phyloP scores from a whole-genome alignment of 1,140 invertebrate species.

The Drosophila rhopaloa region DNA sequence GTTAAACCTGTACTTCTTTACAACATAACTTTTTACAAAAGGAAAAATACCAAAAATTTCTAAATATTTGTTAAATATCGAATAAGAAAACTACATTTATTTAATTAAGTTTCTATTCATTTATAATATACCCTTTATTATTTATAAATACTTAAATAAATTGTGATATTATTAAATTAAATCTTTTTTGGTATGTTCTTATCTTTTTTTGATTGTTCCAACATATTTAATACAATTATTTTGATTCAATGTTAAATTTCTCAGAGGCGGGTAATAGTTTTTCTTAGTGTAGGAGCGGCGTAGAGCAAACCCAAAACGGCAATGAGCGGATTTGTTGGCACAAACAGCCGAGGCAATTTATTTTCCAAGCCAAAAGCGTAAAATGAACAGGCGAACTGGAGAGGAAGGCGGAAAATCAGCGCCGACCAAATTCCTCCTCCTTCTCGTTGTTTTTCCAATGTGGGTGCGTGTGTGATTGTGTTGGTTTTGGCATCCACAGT shows the following conservation, averaged over 20 bases:
- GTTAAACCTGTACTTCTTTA: no score
- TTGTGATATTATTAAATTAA: no score
- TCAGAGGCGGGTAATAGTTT: background rate
- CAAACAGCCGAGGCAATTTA: slow-evolving; percentile 77
- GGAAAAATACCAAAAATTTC: no score
- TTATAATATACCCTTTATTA: no score
- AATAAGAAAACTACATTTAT: no score
- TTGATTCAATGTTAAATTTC: no score
- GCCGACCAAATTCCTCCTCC: slow-evolving; percentile 11
- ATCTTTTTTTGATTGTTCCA: no score
- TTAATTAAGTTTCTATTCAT: no score
- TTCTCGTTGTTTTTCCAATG: slow-evolving; percentile 29
- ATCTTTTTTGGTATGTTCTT: background rate
- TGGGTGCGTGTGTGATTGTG: slow-evolving; percentile 39
- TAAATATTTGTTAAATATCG: no score
- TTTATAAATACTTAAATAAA: no score
- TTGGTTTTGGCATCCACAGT: slow-evolving; percentile 50
- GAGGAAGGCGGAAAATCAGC: slow-evolving; percentile 43
- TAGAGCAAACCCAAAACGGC: slow-evolving; percentile 54
- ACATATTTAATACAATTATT: no score
- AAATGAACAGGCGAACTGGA: slow-evolving; percentile 53
- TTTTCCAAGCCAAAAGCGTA: slow-evolving; percentile 70
- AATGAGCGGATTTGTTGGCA: slow-evolving; percentile 80
- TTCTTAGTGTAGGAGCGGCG: slow-evolving; percentile 11
- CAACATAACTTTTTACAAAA: no score